Percentiles rank a stretch among this genome's conserved stretches.
Conservation (phyloP, 2,888 invertebrate species). For the Melanophora roralis region DNA sequence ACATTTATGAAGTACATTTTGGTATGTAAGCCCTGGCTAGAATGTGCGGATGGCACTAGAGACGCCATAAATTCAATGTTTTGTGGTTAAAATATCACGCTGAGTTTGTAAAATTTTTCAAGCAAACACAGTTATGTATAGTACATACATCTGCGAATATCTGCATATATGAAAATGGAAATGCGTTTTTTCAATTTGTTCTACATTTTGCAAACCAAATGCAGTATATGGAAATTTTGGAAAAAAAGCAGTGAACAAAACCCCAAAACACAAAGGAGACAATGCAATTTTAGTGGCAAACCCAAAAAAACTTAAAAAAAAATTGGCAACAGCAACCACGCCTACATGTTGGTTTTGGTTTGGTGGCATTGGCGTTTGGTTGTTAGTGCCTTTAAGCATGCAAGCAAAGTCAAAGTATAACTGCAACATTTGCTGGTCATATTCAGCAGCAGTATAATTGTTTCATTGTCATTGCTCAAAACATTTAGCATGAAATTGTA, state of each 20-base stretch:
- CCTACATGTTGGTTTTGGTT: conserved; percentile 57
- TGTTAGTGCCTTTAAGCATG: conserved; percentile 51
- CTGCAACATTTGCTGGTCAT: conserved; percentile 40
- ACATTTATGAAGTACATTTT: conserved; percentile 34
- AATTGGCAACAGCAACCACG: conserved; percentile 48
- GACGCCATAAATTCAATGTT: conserved; percentile 62
- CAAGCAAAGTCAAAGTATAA: too few relatives aligned
- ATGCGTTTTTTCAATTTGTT: conserved; percentile 16
- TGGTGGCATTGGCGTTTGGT: conserved; percentile 43
- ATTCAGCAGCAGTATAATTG: background rate
- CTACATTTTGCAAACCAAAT: conserved; percentile 1
- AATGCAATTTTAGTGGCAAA: conserved; percentile 60
- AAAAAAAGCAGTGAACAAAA: conserved; percentile 10
- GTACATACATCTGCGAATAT: background rate
- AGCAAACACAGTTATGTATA: background rate
- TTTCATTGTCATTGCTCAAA: conserved; percentile 51
- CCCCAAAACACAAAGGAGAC: conserved; percentile 34
- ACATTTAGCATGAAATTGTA: conserved; percentile 61
- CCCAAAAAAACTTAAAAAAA: conserved; percentile 49
- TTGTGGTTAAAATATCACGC: conserved; percentile 62
- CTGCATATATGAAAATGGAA: conserved; percentile 37
- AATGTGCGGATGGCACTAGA: conserved; percentile 40
- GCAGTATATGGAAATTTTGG: conserved; percentile 13
- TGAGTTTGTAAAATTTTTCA: conserved; percentile 46
- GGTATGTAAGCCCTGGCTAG: conserved; percentile 39